phyloP scores from a whole-genome alignment of 2,113 vertebrate genomes.

The Pterocles orientalis region DNA sequence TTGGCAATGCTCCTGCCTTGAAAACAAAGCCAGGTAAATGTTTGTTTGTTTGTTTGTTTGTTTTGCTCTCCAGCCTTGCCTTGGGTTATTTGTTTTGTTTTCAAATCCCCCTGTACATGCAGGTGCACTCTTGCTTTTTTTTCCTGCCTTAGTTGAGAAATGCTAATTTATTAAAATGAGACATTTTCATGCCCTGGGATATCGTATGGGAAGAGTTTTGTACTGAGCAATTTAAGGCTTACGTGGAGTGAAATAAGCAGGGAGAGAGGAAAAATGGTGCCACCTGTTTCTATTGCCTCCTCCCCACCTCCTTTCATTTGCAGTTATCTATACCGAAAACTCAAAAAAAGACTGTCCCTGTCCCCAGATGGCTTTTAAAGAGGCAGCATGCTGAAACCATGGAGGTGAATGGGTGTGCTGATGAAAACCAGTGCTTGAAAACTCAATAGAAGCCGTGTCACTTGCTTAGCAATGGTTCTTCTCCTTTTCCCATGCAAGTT shows the following conservation, averaged over 20 bases:
- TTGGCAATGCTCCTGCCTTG: not conserved
- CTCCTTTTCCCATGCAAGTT: not conserved
- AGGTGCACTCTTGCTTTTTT: not conserved
- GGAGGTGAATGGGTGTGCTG: not conserved
- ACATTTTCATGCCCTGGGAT: not conserved
- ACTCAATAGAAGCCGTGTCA: not conserved
- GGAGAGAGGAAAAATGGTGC: not conserved
- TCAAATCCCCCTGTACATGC: not conserved
- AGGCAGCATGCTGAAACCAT: not conserved
- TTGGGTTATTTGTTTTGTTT: constrained; percentile 8
- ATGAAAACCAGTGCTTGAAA: not conserved
- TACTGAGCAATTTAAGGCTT: not conserved
- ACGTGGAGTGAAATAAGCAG: not conserved
- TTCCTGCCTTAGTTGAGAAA: not conserved
- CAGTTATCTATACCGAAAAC: not conserved
- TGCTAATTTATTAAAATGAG: not conserved
- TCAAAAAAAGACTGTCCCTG: not conserved
- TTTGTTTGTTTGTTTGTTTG: not conserved
- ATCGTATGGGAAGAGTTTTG: not conserved
- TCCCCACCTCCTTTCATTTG: not conserved
- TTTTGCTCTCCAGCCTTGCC: not conserved
- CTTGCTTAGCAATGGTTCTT: not conserved
- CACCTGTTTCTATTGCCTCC: not conserved
- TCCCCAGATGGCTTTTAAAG: not conserved
- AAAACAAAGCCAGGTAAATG: not conserved